Conservation (phyloP, 2,797 vertebrate genomes). For the Myotis findleyi region DNA sequence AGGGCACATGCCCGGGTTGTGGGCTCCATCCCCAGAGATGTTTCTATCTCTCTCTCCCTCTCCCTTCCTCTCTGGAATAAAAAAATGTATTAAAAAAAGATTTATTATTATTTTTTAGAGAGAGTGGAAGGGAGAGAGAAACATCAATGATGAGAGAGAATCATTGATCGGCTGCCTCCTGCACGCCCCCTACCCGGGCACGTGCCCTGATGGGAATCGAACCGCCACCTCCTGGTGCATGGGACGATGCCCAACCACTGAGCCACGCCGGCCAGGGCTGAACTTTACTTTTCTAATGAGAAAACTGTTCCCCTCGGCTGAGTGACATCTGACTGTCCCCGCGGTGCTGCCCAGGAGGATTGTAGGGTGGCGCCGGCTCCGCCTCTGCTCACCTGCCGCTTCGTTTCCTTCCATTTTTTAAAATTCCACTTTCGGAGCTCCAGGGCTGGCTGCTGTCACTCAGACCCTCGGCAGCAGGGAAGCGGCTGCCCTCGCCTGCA, state of each 20-base stretch:
- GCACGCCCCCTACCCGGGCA: background rate
- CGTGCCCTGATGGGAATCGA: background rate
- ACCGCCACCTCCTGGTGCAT: background rate
- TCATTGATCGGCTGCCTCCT: background rate
- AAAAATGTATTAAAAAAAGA: background rate
- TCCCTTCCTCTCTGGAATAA: too few species aligned
- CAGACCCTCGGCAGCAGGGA: background rate
- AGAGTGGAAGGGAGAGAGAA: background rate
- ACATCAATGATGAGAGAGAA: background rate
- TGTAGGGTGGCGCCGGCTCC: fast-evolving
- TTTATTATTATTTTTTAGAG: background rate
- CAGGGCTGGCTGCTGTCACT: background rate
- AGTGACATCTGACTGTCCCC: background rate
- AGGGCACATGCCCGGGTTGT: too few species aligned
- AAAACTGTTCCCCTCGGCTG: background rate
- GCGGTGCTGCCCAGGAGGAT: fast-evolving
- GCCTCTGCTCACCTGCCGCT: background rate
- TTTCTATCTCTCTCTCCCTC: too few species aligned
- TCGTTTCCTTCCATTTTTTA: background rate
- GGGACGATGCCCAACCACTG: background rate
- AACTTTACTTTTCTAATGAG: background rate
- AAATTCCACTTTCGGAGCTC: background rate
- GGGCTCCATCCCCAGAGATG: too few species aligned
- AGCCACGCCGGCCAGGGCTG: background rate
- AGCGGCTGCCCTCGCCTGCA: too few species aligned